Conservation (phyloP, 2,797 vertebrate genomes). For the Darevskia nairensis region DNA sequence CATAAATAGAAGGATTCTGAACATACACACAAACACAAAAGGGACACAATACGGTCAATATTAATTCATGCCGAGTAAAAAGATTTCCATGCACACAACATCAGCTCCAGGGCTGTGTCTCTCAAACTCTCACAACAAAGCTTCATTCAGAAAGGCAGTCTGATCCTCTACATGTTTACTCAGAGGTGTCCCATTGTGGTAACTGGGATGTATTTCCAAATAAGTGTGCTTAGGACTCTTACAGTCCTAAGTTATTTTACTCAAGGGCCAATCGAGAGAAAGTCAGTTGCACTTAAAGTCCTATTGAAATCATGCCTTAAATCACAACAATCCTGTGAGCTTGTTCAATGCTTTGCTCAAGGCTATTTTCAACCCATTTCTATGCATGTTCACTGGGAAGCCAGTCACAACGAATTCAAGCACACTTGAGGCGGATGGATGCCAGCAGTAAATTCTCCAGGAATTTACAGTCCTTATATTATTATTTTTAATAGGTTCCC, state of each 20-base stretch:
- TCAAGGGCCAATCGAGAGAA: neutral
- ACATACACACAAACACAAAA: slow-evolving; percentile 55
- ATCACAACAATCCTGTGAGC: neutral
- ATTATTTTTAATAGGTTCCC: neutral
- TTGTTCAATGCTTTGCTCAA: neutral
- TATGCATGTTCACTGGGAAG: slow-evolving; percentile 32
- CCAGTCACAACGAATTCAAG: neutral
- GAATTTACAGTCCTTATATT: neutral
- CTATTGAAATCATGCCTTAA: neutral
- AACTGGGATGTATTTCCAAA: neutral
- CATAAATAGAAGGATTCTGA: slow-evolving; percentile 66
- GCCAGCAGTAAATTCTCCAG: neutral
- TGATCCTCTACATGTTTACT: slow-evolving; percentile 61
- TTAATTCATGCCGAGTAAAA: slow-evolving; percentile 45
- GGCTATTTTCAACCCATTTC: neutral
- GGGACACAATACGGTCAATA: slow-evolving; percentile 30
- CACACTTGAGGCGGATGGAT: no score
- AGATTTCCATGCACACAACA: neutral
- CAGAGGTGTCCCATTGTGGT: neutral
- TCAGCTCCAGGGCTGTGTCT: slow-evolving; percentile 54
- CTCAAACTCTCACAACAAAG: slow-evolving; percentile 53
- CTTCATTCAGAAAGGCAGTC: slow-evolving; percentile 59
- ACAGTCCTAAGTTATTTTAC: neutral
- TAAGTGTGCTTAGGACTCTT: neutral
- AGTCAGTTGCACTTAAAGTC: neutral